Conservation (phyloP, 2,797 vertebrate species). For the Intellagama lesueurii region DNA sequence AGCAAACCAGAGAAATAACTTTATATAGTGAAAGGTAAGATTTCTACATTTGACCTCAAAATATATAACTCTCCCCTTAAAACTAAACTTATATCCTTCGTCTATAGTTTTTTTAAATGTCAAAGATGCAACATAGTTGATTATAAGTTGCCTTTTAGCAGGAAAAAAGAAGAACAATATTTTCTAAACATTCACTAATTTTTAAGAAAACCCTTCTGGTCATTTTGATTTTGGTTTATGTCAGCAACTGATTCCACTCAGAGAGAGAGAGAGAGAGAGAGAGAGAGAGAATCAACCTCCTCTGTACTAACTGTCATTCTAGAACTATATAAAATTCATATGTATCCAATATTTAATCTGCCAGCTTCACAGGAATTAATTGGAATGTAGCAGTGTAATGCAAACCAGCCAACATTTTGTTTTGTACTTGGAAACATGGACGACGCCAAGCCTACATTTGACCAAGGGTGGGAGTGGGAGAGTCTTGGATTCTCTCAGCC, state of each 20-base stretch:
- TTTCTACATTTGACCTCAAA: neutral
- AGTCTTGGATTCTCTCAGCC: slow-evolving; percentile 67
- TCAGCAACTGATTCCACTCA: neutral
- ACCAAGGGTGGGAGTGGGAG: slow-evolving; percentile 37
- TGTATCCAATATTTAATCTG: slow-evolving; percentile 57
- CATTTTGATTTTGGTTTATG: neutral
- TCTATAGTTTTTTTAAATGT: neutral
- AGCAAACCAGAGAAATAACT: neutral
- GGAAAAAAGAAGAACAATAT: neutral
- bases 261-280: neutral
- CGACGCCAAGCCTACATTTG: slow-evolving; percentile 58
- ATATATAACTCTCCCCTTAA: neutral
- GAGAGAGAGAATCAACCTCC: neutral
- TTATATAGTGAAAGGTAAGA: neutral
- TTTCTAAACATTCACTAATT: neutral
- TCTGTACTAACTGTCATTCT: slow-evolving; percentile 6
- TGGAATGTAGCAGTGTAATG: slow-evolving; percentile 59
- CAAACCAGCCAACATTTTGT: slow-evolving; percentile 65
- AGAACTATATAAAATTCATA: slow-evolving; percentile 28
- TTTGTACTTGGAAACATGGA: slow-evolving; percentile 63
- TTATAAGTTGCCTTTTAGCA: neutral
- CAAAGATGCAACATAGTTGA: slow-evolving; percentile 12
- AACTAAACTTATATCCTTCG: neutral
- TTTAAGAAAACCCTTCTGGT: neutral
- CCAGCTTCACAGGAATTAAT: slow-evolving; percentile 58